These are phyloP conservation scores for Brevimyrus niger DNA, from an alignment of 2,113 vertebrate species.

Conservation along the genomic window DNA sequence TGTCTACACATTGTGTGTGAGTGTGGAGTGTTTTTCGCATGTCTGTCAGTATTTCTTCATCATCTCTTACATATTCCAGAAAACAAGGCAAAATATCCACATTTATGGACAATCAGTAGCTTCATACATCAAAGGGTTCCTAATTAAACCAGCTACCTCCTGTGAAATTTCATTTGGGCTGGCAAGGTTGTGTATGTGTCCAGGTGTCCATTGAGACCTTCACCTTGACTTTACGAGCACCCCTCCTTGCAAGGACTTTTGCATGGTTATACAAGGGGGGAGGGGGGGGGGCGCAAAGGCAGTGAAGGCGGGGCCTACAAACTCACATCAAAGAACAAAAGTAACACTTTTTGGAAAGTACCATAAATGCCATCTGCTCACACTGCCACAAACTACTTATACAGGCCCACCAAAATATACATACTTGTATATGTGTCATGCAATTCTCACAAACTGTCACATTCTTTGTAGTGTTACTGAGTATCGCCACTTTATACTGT, in stretches of 20 bases:
- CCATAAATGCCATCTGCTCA: neutral
- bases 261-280: neutral
- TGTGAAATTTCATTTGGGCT: neutral
- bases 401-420: neutral
- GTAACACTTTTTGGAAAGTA: neutral
- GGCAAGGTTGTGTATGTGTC: neutral
- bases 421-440: neutral
- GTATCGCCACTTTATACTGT: neutral
- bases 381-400: neutral
- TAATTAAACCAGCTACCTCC: neutral
- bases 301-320: neutral
- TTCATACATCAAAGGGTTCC: neutral
- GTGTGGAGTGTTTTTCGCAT: neutral
- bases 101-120: neutral
- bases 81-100: neutral
- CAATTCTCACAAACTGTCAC: neutral
- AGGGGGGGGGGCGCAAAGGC: neutral
- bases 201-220: neutral
- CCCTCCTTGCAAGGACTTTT: neutral
- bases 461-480: neutral
- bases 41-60: neutral
- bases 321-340: neutral
- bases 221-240: neutral
- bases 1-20: neutral
- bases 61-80: neutral